phyloP scores from a whole-genome alignment of 2,888 invertebrate genomes.

The Ceriagrion tenellum region DNA sequence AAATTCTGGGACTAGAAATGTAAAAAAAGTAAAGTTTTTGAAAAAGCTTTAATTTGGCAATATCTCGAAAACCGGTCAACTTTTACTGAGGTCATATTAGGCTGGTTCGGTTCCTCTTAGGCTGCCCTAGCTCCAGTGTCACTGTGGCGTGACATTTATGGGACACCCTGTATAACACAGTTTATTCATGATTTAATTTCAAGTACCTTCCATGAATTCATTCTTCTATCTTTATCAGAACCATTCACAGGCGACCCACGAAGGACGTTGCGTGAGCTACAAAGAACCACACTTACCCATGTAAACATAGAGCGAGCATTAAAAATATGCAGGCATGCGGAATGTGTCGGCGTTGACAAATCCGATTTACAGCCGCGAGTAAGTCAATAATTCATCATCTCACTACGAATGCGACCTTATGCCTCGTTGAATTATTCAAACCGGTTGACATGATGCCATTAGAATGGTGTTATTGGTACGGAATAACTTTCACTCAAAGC shows the following conservation, averaged over 20 bases:
- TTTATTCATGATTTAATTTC: background rate
- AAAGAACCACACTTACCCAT: background rate
- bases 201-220: background rate
- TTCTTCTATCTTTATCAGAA: background rate
- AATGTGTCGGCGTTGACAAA: constrained; percentile 12
- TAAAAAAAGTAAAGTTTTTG: too few relatives aligned
- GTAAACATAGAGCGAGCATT: constrained; percentile 12
- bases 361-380: constrained; percentile 17
- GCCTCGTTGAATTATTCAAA: constrained; percentile 2
- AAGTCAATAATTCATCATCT: background rate
- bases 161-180: too few relatives aligned
- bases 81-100: too few relatives aligned
- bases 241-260: background rate
- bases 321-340: constrained; percentile 5
- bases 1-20: too few relatives aligned
- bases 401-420: background rate
- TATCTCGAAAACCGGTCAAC: too few relatives aligned
- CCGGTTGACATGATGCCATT: constrained; percentile 3
- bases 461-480: background rate
- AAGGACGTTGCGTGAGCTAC: background rate
- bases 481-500: background rate
- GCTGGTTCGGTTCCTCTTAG: too few relatives aligned
- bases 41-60: too few relatives aligned
- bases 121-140: too few relatives aligned
- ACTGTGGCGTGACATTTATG: too few relatives aligned